phyloP scores from a whole-genome alignment of 2,113 vertebrate genomes.

The Brachionichthys hirsutus region DNA sequence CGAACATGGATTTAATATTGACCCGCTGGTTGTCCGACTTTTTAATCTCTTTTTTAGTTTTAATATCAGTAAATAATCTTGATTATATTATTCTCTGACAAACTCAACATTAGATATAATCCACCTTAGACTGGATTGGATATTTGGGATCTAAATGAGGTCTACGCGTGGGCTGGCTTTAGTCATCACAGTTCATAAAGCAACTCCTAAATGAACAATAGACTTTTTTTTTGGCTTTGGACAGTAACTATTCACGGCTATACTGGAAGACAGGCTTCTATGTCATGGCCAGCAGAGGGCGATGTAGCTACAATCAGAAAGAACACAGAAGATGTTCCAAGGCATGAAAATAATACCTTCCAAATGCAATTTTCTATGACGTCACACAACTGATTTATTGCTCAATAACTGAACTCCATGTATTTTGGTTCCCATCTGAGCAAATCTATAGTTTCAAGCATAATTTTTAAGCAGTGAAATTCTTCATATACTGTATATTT shows the following conservation, averaged over 20 bases:
- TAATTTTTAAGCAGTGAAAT: too few relatives aligned
- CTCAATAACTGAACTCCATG: slow-evolving; percentile 22
- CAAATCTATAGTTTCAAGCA: slow-evolving; percentile 30
- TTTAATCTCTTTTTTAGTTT: not conserved
- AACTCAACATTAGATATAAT: slow-evolving; percentile 1
- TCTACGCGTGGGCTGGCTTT: too few relatives aligned
- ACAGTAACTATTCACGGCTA: too few relatives aligned
- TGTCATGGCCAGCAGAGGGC: slow-evolving; percentile 70
- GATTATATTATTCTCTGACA: not conserved
- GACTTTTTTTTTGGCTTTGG: too few relatives aligned
- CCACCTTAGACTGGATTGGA: too few relatives aligned
- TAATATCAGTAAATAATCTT: not conserved
- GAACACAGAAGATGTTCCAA: not conserved
- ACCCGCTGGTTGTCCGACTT: slow-evolving; percentile 4
- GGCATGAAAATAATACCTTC: not conserved
- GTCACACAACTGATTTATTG: slow-evolving; percentile 12
- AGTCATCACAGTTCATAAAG: too few relatives aligned
- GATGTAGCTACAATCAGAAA: slow-evolving; percentile 50
- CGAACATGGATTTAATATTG: not conserved
- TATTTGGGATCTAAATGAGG: too few relatives aligned
- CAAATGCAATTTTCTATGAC: slow-evolving; percentile 4
- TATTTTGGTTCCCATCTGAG: slow-evolving; percentile 43
- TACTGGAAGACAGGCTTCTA: too few relatives aligned
- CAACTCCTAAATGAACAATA: too few relatives aligned
- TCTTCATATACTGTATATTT: too few relatives aligned